Conservation (phyloP, 2,888 invertebrate species). For the Oxytorus armatus region DNA sequence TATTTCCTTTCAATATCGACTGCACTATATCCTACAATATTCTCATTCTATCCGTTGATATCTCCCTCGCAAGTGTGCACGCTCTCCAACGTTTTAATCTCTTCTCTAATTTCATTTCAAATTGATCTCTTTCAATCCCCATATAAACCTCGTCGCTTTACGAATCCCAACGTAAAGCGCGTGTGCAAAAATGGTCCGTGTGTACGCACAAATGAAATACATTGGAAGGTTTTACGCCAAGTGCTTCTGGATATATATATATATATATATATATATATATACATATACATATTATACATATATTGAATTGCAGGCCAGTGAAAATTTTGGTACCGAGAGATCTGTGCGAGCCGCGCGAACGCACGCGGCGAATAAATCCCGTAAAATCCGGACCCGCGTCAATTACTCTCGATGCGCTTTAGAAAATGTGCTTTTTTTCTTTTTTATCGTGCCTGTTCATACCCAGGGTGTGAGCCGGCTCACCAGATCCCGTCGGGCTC, state of each 20-base stretch:
- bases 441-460: conserved; percentile 33
- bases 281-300: background rate
- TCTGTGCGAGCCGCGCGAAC: conserved; percentile 9
- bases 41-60: conserved; percentile 13
- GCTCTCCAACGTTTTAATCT: conserved; percentile 26
- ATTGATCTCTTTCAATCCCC: conserved; percentile 56
- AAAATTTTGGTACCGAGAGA: conserved; percentile 40
- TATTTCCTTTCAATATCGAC: background rate
- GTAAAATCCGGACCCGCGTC: conserved; percentile 55
- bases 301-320: conserved; percentile 17
- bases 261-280: background rate
- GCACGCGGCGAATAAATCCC: conserved; percentile 52
- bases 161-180: conserved; percentile 5
- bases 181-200: conserved; percentile 11
- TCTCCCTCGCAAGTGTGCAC: conserved; percentile 16
- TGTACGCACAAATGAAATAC: conserved; percentile 24
- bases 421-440: conserved; percentile 36
- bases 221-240: conserved; percentile 26
- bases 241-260: background rate
- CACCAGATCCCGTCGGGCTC: background rate
- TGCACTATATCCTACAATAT: background rate
- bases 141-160: background rate
- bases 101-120: conserved; percentile 53
- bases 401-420: conserved; percentile 59
- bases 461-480: conserved; percentile 4